These are phyloP conservation scores for Phalacrocorax pelagicus DNA, from an alignment of 2,113 vertebrate genomes.

Conservation along the genomic window DNA sequence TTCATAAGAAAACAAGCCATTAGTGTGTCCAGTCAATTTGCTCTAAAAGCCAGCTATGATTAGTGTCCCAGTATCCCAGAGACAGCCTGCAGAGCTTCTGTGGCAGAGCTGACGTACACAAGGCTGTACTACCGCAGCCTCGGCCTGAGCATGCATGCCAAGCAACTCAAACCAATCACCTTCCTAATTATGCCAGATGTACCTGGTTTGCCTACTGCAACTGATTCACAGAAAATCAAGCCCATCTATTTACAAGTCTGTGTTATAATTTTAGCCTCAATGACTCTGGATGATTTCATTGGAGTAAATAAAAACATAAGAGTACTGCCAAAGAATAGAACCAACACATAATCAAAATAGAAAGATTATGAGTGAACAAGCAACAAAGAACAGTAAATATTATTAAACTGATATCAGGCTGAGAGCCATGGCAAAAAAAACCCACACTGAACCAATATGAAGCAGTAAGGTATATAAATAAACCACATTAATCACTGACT, in stretches of 20 bases:
- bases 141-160: background rate
- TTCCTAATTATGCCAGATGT: background rate
- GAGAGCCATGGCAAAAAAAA: background rate
- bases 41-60: background rate
- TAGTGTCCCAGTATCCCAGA: background rate
- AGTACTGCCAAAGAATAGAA: background rate
- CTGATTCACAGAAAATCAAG: background rate
- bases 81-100: background rate
- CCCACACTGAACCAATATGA: background rate
- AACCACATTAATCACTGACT: background rate
- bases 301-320: background rate
- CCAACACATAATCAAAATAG: background rate
- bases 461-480: background rate
- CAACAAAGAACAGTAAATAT: slow-evolving; percentile 16
- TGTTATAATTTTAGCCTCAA: background rate
- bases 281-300: background rate
- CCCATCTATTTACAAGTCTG: background rate
- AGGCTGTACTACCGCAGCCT: background rate
- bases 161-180: background rate
- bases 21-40: background rate
- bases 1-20: background rate
- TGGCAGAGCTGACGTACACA: background rate
- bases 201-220: background rate
- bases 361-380: background rate
- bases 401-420: background rate